These are phyloP conservation scores for Lepidonotus clava DNA, from an alignment of 2,888 invertebrate species.

Conservation along the genomic window DNA sequence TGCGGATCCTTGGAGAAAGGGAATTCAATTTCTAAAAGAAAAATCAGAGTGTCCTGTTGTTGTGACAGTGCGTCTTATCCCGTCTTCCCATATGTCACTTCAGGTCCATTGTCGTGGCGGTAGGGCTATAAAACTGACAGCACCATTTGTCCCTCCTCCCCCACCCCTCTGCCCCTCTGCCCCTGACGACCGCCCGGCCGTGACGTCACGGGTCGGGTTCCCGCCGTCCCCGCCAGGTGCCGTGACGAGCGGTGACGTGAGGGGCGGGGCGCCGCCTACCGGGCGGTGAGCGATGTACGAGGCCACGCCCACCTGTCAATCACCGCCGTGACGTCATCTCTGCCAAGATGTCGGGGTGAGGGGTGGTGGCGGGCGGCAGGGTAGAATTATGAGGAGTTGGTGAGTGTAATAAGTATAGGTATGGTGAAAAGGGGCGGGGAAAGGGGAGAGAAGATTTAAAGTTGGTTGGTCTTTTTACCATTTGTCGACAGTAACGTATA, in stretches of 20 bases:
- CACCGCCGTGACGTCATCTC: not conserved
- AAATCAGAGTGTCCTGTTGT: too few species aligned
- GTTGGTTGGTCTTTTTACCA: too few species aligned
- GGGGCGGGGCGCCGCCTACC: not conserved
- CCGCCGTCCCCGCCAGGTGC: not conserved
- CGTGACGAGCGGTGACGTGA: not conserved
- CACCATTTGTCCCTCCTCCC: not conserved
- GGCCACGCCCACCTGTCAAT: not conserved
- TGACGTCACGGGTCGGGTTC: not conserved
- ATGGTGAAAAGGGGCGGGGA: not conserved
- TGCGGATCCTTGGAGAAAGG: too few species aligned
- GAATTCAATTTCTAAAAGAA: too few species aligned
- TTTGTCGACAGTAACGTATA: too few species aligned
- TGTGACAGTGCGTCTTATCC: too few species aligned
- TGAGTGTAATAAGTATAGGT: not conserved
- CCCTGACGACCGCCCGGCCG: not conserved
- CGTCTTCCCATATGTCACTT: too few species aligned
- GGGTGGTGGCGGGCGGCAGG: not conserved
- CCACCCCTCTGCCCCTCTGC: not conserved
- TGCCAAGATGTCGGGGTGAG: not conserved
- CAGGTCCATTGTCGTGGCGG: too few species aligned
- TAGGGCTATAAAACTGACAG: not conserved
- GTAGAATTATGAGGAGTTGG: not conserved
- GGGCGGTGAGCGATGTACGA: not conserved
- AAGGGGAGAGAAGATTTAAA: not conserved